A percentile compares a stretch with the other conserved stretches of the same genome.
These are phyloP conservation scores for Ceratotherium simum DNA, from an alignment of 2,113 vertebrate genomes.

Conservation along the genomic window DNA sequence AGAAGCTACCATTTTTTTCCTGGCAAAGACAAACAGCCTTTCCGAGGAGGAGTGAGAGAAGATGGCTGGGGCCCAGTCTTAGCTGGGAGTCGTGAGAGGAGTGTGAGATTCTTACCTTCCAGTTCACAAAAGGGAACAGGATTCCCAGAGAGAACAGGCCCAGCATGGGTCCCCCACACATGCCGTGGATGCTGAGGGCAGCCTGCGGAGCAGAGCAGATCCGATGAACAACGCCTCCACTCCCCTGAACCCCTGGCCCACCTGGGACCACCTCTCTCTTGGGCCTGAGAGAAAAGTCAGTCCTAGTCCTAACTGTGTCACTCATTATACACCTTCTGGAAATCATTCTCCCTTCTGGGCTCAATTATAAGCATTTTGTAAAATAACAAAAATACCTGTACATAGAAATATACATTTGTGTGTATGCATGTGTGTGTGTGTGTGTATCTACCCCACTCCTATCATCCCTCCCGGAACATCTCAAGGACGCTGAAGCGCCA, in stretches of 20 bases:
- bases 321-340: background rate
- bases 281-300: background rate
- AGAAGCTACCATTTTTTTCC: background rate
- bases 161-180: constrained; percentile 93
- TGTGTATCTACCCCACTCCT: background rate
- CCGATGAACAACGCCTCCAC: background rate
- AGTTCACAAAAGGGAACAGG: constrained; percentile 92
- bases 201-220: constrained; percentile 84
- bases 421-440: background rate
- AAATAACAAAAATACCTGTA: background rate
- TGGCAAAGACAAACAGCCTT: background rate
- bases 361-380: background rate
- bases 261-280: background rate
- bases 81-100: rapidly evolving
- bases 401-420: background rate
- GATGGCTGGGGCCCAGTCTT: background rate
- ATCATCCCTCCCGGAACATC: background rate
- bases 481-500: background rate
- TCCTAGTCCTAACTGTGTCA: background rate
- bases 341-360: background rate
- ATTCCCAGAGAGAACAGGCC: constrained; percentile 92
- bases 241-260: background rate
- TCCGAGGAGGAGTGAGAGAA: background rate
- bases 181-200: constrained; percentile 92
- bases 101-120: constrained; percentile 87